Conservation (phyloP, 92 coral and sea anemone genomes). For the Scolanthus callimorphus region DNA sequence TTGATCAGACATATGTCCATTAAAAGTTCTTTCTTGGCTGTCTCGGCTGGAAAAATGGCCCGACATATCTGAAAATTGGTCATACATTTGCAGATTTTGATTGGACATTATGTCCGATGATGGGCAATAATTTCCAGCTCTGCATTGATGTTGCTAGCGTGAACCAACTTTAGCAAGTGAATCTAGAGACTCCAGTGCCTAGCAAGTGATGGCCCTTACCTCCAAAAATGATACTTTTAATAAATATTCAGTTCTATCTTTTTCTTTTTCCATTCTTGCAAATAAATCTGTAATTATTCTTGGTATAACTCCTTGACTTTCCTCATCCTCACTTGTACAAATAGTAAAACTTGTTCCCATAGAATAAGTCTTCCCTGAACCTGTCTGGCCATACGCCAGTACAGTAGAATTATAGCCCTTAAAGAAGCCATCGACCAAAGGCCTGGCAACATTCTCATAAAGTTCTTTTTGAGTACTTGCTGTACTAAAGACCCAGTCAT, state of each 20-base stretch:
- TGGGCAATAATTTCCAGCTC: too few species aligned
- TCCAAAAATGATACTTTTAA: slow-evolving; percentile 87
- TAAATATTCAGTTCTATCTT: slow-evolving; percentile 64
- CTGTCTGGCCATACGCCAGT: slow-evolving; percentile 97
- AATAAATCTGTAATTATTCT: slow-evolving; percentile 65
- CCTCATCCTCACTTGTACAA: slow-evolving; percentile 44
- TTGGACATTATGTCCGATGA: too few species aligned
- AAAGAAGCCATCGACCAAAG: slow-evolving; percentile 75
- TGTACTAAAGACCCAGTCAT: slow-evolving; percentile 78
- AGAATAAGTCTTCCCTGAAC: slow-evolving; percentile 92
- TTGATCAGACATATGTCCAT: too few species aligned
- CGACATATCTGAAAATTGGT: too few species aligned
- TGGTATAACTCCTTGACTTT: slow-evolving; percentile 80
- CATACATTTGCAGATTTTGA: too few species aligned
- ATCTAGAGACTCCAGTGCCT: too few species aligned
- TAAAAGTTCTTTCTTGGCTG: too few species aligned
- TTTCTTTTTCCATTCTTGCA: slow-evolving; percentile 53
- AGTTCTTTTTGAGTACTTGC: slow-evolving; percentile 63
- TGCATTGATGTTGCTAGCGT: too few species aligned
- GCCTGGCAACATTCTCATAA: slow-evolving; percentile 62
- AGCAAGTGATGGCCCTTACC: slow-evolving; percentile 56
- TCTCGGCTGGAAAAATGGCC: too few species aligned
- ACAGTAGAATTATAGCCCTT: slow-evolving; percentile 92
- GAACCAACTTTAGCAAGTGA: too few species aligned
- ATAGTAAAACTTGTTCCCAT: slow-evolving; percentile 92